Conservation (phyloP, 2,113 vertebrate genomes). For the Sterna hirundo region DNA sequence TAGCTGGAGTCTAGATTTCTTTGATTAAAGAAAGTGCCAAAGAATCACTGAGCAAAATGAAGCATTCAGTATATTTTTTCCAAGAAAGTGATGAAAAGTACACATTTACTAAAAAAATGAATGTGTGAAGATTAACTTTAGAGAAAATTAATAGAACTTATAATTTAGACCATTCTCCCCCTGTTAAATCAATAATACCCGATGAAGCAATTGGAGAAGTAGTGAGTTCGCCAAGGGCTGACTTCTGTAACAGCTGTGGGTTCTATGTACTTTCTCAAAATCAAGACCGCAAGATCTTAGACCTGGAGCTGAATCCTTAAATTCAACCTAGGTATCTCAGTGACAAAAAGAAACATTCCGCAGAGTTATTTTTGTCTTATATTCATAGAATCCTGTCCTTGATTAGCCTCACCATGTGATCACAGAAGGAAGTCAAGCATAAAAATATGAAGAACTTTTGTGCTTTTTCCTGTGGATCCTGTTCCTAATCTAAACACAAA, state of each 20-base stretch:
- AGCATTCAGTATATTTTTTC: not conserved
- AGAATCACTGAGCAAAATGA: not conserved
- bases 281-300: not conserved
- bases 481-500: slow-evolving; percentile 10
- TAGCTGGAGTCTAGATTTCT: slow-evolving; percentile 9
- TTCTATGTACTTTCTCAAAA: not conserved
- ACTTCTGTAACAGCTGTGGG: not conserved
- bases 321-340: not conserved
- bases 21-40: slow-evolving; percentile 29
- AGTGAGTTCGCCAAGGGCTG: not conserved
- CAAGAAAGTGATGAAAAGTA: not conserved
- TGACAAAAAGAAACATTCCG: not conserved
- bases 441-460: slow-evolving; percentile 10
- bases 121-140: not conserved
- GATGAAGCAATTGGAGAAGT: not conserved
- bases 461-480: not conserved
- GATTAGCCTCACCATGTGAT: not conserved
- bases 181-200: not conserved
- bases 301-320: not conserved
- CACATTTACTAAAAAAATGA: not conserved
- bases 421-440: not conserved
- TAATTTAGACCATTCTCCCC: not conserved
- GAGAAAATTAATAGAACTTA: not conserved
- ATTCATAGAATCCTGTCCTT: not conserved
- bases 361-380: not conserved